Evolutionary conservation across 1,140 invertebrate genomes (phyloP).

Genomic region (Brachionus sp.): DNA sequence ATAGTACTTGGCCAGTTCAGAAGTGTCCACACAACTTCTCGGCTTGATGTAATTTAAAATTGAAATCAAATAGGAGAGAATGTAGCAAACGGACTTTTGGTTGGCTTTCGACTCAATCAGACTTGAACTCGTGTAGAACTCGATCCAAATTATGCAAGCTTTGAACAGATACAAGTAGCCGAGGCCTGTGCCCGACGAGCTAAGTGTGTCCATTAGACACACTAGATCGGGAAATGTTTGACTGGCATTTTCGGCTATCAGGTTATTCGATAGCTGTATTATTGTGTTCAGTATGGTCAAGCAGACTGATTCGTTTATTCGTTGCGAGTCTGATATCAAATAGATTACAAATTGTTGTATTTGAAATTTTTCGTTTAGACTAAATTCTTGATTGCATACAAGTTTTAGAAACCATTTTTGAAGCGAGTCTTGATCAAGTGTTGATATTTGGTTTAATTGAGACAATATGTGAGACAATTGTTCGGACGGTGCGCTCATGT

Average conservation of each 20-base stretch:
- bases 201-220: background rate
- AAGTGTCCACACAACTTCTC: slow-evolving; percentile 39
- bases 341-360: slow-evolving; percentile 35
- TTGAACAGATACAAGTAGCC: slow-evolving; percentile 35
- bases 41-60: slow-evolving; percentile 64
- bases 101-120: slow-evolving; percentile 57
- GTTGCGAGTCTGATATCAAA: background rate
- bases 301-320: background rate
- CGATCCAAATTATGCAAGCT: slow-evolving; percentile 25
- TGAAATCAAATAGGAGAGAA: slow-evolving; percentile 72
- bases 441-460: background rate
- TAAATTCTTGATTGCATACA: background rate
- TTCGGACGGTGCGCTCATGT: background rate
- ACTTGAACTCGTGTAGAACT: background rate
- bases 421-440: background rate
- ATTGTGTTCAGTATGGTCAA: background rate
- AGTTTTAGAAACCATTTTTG: background rate
- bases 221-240: background rate
- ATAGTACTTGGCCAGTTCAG: background rate
- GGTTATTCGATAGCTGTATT: background rate
- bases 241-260: background rate
- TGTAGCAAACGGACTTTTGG: slow-evolving; percentile 73
- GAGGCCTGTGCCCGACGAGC: background rate
- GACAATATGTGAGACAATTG: background rate
- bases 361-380: background rate